Conservation (phyloP, 2,888 invertebrate species). For the Sinotaia quadrata region DNA sequence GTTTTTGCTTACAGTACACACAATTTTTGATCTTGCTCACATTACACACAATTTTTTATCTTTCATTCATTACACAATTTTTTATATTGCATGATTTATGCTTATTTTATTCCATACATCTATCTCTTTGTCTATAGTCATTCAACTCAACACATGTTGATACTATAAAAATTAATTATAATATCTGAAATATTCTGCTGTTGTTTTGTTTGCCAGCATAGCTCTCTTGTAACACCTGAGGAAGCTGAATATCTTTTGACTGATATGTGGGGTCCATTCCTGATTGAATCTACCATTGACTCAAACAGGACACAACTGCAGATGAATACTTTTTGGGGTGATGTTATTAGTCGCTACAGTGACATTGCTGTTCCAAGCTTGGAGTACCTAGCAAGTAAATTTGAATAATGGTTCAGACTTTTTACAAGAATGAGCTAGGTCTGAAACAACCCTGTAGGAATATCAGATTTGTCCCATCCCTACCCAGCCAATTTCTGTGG, state of each 20-base stretch:
- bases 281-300: slow-evolving; percentile 64
- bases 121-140: too few species aligned
- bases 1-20: too few species aligned
- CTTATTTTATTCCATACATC: too few species aligned
- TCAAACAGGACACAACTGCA: slow-evolving; percentile 18
- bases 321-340: slow-evolving; percentile 78
- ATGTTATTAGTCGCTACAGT: slow-evolving; percentile 78
- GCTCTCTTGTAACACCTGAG: slow-evolving; percentile 51
- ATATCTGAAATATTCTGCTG: background rate
- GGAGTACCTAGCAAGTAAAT: slow-evolving; percentile 72
- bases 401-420: background rate
- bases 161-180: background rate
- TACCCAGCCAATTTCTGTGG: too few species aligned
- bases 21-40: too few species aligned
- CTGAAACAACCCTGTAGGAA: too few species aligned
- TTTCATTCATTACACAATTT: too few species aligned
- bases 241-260: slow-evolving; percentile 75
- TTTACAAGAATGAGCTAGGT: too few species aligned
- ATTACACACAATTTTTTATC: too few species aligned
- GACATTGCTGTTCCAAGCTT: slow-evolving; percentile 80
- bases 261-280: slow-evolving; percentile 81
- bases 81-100: too few species aligned
- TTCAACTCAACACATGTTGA: too few species aligned
- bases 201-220: slow-evolving; percentile 46
- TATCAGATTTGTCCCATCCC: too few species aligned